Evolutionary conservation across 2,797 vertebrate genomes (phyloP), one percentile per base, ranked within the genome.

Genomic region (Arvicola amphibius): DNA sequence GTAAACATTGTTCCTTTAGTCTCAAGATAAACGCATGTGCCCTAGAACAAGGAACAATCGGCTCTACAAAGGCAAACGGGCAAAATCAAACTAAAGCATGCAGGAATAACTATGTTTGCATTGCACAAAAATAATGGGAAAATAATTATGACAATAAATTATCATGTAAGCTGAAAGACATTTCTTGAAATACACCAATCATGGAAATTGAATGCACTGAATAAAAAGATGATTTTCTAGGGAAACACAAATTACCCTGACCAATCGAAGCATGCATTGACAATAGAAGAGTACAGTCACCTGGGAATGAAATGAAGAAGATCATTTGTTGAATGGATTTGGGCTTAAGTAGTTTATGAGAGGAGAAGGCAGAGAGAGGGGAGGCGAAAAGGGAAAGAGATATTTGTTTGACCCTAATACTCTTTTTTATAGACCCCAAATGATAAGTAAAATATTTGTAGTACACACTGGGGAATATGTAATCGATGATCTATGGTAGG

Each of bases 171-270:
- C 94, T 51, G 73, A 74, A 93, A 94, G 56, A 43, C 1, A 65
- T n/a, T 73, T 79, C 79, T 43, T 88, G 32, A 74, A 90, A 79
- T 71, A 56, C 11, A 71, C 76, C 61, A 85, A 77, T 89, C 13
- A 51, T 76, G 61, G 88, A 87, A 94, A 90, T 32, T 90, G 61
- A 95, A 90, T 53, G 23, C 27, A 81, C n/a, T 25, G 93, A 88
- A n/a, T 85, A 8, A 88, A 83, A 14, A 90, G 40, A 53, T 63
- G 93, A 53, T 90, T 95, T 90, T 94, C 43, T 93, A 37, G 84
- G 29, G 81, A 92, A 90, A 90, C 56, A 83, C 12, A 94, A 96
- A 96, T 93, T 51, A 93, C 34, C 40, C 74, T 92, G 94, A 77
- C 6, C 37, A 90, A 65, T 4, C 11, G 16, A 93, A 71, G 14